Conservation (phyloP, 2,888 invertebrate species). For the Argyra leucocephala region DNA sequence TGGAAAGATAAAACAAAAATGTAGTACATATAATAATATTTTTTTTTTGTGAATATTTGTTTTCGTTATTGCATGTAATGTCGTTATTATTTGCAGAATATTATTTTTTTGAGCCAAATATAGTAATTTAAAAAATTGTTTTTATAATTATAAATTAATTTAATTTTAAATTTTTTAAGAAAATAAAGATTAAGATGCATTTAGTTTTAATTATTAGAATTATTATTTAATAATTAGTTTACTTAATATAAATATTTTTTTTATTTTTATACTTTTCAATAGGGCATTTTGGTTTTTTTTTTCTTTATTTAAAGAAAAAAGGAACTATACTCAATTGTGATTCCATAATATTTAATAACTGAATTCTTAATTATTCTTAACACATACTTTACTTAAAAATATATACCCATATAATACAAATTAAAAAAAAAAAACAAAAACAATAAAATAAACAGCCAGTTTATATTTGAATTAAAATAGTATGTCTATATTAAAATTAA, state of each 20-base stretch:
- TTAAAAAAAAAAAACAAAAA: not conserved
- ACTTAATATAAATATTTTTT: not conserved
- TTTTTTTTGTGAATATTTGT: not conserved
- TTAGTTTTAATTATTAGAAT: not conserved
- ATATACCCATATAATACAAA: too few relatives aligned
- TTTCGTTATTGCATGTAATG: slow-evolving; percentile 1
- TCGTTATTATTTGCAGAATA: slow-evolving; percentile 6
- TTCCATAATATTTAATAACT: not conserved
- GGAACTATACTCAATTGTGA: slow-evolving; percentile 1
- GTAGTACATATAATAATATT: too few relatives aligned
- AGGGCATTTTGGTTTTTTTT: not conserved
- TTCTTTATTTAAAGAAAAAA: not conserved
- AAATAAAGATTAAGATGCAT: not conserved
- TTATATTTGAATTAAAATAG: too few relatives aligned
- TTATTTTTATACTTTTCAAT: not conserved
- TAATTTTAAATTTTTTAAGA: not conserved
- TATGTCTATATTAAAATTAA: too few relatives aligned
- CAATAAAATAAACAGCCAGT: too few relatives aligned
- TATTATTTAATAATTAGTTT: not conserved
- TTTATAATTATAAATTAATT: not conserved
- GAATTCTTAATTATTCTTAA: not conserved
- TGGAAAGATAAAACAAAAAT: too few relatives aligned
- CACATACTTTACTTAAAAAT: too few relatives aligned
- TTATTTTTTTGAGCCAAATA: slow-evolving; percentile 1
- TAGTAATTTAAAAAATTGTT: not conserved